Base-by-base conservation (phyloP, 2,797 vertebrate genomes). In the Protonibea diacanthus region DNA sequence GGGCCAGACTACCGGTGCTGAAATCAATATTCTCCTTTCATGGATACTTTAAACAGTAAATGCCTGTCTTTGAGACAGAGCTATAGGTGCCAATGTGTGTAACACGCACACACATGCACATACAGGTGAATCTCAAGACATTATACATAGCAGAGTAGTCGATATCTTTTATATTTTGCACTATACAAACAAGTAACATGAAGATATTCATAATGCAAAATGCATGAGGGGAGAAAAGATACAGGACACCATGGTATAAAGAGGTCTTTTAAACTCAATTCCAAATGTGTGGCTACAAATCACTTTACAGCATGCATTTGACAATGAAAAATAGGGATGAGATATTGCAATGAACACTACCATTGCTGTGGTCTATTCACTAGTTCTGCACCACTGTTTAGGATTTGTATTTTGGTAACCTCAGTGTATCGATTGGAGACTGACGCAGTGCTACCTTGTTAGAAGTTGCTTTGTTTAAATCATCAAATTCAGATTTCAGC, bases 11-110 rank as follows among this genome's bases (percentile, higher is more conserved):
- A 71, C 73, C 65, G 52, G 23, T 56, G 48, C 44, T 76, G 40
- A 76, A 86, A 85, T 89, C 80, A 71, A 80, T 89, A 82, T 68
- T 82, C 56, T 69, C 51, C 67, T 81, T 84, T 86, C 72, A 78
- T 71, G 53, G 68, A 57, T 76, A 78, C 80, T 87, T 90, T 84
- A 68, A 87, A 88, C 64, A 42, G 27, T 78, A 83, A 89, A 84
- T 64, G 65, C 48, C 33, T 23, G 21, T 73, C 67, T 83, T 78
- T 76, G 49, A 86, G 33, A 38, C 44, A 63, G 57, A 71, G 63
- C 11, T 65, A 23, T 42, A 76, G 51, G 18, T 55, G 45, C 40
- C 52, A 47, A 21, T 61, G 17, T 60, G 57, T 14, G 33, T 33
- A 33, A 49, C 23, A 64, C 40, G 61, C n/a, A 53, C 38, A 62